phyloP scores from a whole-genome alignment of 1,140 invertebrate genomes.

The Drosophila triauraria region DNA sequence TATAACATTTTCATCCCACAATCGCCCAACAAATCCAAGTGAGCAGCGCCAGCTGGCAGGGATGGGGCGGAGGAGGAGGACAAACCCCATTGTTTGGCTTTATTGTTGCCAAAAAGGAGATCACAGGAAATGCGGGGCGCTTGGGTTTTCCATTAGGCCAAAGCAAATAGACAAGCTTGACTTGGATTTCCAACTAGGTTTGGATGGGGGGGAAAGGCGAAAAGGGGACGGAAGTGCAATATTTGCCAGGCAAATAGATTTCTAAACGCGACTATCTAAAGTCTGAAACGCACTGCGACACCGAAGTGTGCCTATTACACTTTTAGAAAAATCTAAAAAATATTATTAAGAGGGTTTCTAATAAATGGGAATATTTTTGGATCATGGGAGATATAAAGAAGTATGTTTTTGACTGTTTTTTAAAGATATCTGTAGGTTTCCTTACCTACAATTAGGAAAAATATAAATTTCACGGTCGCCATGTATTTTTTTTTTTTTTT shows the following conservation, averaged over 20 bases:
- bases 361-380: background rate
- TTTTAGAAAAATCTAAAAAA: background rate
- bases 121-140: constrained; percentile 4
- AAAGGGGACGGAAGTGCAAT: constrained; percentile 66
- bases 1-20: constrained; percentile 20
- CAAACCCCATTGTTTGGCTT: constrained; percentile 53
- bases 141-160: constrained; percentile 66
- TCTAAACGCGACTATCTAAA: constrained; percentile 62
- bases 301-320: constrained; percentile 29
- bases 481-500: too few species aligned
- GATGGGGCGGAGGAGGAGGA: background rate
- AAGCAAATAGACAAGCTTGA: constrained; percentile 77
- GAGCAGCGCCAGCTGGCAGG: constrained; percentile 47
- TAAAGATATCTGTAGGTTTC: background rate
- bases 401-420: background rate
- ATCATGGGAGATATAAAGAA: background rate
- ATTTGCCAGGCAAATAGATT: constrained; percentile 76
- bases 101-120: constrained; percentile 73
- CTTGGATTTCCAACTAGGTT: constrained; percentile 58
- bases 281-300: constrained; percentile 11
- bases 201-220: background rate
- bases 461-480: too few species aligned
- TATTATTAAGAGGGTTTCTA: background rate
- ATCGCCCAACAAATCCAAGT: constrained; percentile 33
- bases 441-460: background rate